phyloP scores from a whole-genome alignment of 2,797 vertebrate genomes.

The Pteronotus mesoamericanus region DNA sequence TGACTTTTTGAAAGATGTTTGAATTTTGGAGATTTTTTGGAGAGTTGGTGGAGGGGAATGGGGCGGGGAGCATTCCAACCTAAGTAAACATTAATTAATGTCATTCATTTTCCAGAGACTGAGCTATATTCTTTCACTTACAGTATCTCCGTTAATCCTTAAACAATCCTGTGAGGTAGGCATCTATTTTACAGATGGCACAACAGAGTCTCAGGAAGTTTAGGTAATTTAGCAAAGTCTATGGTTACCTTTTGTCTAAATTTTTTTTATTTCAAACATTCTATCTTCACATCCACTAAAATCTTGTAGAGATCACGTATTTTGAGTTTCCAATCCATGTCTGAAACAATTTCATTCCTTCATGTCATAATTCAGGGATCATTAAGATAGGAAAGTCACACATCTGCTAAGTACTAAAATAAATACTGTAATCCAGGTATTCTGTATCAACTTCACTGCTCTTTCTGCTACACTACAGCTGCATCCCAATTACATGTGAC shows the following conservation, averaged over 20 bases:
- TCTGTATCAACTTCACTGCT: not conserved
- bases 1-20: conserved; percentile 29
- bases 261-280: conserved; percentile 9
- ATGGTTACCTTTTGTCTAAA: not conserved
- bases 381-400: not conserved
- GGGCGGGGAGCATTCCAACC: not conserved
- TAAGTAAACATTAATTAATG: conserved; percentile 26
- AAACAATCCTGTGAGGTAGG: not conserved
- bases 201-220: conserved; percentile 32
- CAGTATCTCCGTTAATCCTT: conserved; percentile 26
- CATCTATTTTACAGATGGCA: conserved; percentile 24
- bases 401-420: not conserved
- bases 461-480: not conserved
- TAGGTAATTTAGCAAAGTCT: conserved; percentile 26
- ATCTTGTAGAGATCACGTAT: not conserved
- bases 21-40: not conserved
- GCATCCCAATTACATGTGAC: not conserved
- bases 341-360: not conserved
- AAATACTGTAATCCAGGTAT: conserved; percentile 4
- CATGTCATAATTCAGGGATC: not conserved
- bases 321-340: conserved; percentile 15
- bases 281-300: not conserved
- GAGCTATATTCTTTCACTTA: not conserved
- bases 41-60: not conserved
- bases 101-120: not conserved